Conservation (phyloP, 2,888 invertebrate species). For the Teleiodes luculella region DNA sequence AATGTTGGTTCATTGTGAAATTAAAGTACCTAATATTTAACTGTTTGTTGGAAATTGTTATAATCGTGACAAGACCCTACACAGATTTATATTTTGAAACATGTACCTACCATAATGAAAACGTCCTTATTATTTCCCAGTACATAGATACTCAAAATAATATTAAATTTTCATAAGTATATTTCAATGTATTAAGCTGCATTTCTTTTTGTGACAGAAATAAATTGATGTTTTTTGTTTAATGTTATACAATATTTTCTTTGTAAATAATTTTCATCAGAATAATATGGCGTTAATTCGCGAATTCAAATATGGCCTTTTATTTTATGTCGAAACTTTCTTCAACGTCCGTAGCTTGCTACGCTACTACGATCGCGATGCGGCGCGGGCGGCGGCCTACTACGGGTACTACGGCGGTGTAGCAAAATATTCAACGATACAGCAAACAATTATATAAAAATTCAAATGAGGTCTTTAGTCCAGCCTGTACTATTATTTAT, state of each 20-base stretch:
- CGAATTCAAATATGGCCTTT: slow-evolving; percentile 40
- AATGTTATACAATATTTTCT: slow-evolving; percentile 58
- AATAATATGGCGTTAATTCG: slow-evolving; percentile 63
- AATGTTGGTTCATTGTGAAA: background rate
- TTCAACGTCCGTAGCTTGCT: background rate
- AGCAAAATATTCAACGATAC: too few species aligned
- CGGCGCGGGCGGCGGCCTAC: too few species aligned
- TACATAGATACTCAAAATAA: background rate
- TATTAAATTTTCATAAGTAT: background rate
- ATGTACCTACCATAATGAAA: background rate
- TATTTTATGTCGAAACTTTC: slow-evolving; percentile 12
- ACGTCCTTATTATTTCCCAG: background rate
- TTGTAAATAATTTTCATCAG: slow-evolving; percentile 68
- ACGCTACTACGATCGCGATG: too few species aligned
- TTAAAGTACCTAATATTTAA: background rate
- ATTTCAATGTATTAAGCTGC: slow-evolving; percentile 39
- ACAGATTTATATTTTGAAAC: background rate
- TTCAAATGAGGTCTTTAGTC: too few species aligned
- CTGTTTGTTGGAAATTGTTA: too few species aligned
- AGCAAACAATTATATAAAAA: too few species aligned
- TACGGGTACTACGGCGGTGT: too few species aligned
- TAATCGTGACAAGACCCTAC: too few species aligned
- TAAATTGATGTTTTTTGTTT: slow-evolving; percentile 70
- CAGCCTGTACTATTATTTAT: too few species aligned
- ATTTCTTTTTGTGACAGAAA: slow-evolving; percentile 54